Evolutionary conservation across 2,113 vertebrate species (phyloP).

Genomic region (Ceyx cyanopectus): DNA sequence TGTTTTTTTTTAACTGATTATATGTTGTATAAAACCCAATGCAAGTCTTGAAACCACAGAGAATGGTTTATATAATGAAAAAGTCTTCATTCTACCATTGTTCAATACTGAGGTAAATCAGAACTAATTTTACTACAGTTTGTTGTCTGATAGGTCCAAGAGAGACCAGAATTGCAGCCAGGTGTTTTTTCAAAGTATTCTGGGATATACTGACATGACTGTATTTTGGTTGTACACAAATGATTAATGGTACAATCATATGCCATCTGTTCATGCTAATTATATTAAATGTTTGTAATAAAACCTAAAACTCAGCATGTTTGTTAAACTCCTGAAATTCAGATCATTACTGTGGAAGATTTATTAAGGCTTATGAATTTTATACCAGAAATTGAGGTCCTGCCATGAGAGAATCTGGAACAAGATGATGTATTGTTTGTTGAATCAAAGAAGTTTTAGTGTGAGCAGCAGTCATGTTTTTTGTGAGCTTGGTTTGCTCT

Average conservation of each 20-base stretch:
- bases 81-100: constrained; percentile 20
- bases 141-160: not conserved
- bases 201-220: constrained; percentile 9
- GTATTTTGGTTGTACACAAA: constrained; percentile 41
- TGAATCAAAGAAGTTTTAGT: not conserved
- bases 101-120: constrained; percentile 39
- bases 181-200: constrained; percentile 27
- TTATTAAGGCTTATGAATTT: constrained; percentile 28
- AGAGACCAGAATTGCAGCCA: constrained; percentile 18
- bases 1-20: constrained; percentile 19
- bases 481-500: not conserved
- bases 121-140: constrained; percentile 10
- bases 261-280: constrained; percentile 63
- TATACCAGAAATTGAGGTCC: not conserved
- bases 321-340: constrained; percentile 43
- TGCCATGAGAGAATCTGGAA: constrained; percentile 3
- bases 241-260: constrained; percentile 62
- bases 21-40: not conserved
- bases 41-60: constrained; percentile 12
- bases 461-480: not conserved
- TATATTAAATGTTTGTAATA: constrained; percentile 53
- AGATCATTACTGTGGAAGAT: constrained; percentile 12
- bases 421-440: not conserved
- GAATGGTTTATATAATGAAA: constrained; percentile 24
- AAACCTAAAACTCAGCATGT: not conserved